Conservation (phyloP, 2,797 vertebrate species). For the Catamblyrhynchus diadema region DNA sequence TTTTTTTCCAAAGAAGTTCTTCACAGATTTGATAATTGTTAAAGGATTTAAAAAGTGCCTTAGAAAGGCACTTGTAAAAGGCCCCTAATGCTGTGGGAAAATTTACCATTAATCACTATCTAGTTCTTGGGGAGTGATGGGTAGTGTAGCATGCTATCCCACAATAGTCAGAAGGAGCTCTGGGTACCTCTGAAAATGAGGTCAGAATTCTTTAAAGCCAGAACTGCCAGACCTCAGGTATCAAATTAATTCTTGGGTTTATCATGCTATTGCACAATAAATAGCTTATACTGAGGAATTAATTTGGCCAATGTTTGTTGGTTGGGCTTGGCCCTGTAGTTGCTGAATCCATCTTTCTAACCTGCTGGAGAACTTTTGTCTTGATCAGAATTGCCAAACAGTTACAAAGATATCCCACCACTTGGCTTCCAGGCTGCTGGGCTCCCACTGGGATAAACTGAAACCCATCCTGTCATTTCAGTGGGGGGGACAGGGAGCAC, state of each 20-base stretch:
- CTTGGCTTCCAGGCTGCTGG: conserved; percentile 60
- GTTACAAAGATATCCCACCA: conserved; percentile 42
- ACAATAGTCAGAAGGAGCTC: not conserved
- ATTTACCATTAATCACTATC: not conserved
- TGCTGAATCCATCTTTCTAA: conserved; percentile 41
- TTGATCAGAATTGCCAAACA: conserved; percentile 40
- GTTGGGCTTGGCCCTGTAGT: not conserved
- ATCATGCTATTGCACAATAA: not conserved
- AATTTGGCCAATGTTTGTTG: not conserved
- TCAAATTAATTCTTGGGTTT: not conserved
- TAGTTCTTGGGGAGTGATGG: not conserved
- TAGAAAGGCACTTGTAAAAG: not conserved
- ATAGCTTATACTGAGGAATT: not conserved
- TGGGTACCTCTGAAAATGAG: not conserved
- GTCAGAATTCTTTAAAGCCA: not conserved
- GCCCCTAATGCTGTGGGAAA: not conserved
- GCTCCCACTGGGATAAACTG: conserved; percentile 61
- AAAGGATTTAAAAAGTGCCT: not conserved
- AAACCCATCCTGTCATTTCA: conserved; percentile 59
- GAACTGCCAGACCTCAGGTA: not conserved
- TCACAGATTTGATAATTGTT: not conserved
- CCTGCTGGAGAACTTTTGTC: conserved; percentile 55
- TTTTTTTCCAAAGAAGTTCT: not conserved
- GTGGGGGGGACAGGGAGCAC: conserved; percentile 26
- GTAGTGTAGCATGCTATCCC: not conserved